Evolutionary conservation across 1,140 invertebrate species (phyloP).

Genomic region (Drosophila ficusphila): DNA sequence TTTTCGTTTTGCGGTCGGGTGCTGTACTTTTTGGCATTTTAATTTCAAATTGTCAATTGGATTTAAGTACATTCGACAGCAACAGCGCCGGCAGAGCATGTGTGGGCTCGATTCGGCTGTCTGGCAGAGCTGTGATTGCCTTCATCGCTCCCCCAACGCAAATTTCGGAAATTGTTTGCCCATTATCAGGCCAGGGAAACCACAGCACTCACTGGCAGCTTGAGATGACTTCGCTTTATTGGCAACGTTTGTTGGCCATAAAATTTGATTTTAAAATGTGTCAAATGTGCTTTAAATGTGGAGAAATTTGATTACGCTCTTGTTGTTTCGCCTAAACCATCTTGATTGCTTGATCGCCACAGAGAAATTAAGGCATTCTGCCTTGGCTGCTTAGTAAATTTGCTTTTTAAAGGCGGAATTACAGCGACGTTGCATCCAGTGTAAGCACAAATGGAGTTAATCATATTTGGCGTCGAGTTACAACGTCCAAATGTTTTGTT

Average conservation of each 20-base stretch:
- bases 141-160: slow-evolving; percentile 72
- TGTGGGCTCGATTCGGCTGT: slow-evolving; percentile 3
- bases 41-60: slow-evolving; percentile 83
- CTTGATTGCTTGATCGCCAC: slow-evolving; percentile 59
- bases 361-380: slow-evolving; percentile 25
- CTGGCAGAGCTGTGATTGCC: slow-evolving; percentile 52
- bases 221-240: slow-evolving; percentile 30
- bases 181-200: slow-evolving; percentile 54
- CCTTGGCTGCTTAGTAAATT: no score
- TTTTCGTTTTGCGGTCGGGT: slow-evolving; percentile 55
- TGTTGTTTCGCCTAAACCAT: slow-evolving; percentile 36
- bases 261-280: slow-evolving; percentile 79
- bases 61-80: slow-evolving; percentile 74
- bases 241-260: slow-evolving; percentile 55
- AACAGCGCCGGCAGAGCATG: slow-evolving; percentile 43
- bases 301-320: slow-evolving; percentile 61
- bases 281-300: slow-evolving; percentile 76
- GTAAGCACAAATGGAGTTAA: not conserved
- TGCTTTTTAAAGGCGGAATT: no score
- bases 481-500: slow-evolving; percentile 5
- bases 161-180: slow-evolving; percentile 71
- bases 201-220: slow-evolving; percentile 2
- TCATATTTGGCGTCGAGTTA: slow-evolving; percentile 3
- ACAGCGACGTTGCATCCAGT: not conserved
- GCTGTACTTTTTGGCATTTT: slow-evolving; percentile 79